Evolutionary conservation across 2,113 vertebrate genomes (phyloP).

Genomic region (Bujurquina vittata): DNA sequence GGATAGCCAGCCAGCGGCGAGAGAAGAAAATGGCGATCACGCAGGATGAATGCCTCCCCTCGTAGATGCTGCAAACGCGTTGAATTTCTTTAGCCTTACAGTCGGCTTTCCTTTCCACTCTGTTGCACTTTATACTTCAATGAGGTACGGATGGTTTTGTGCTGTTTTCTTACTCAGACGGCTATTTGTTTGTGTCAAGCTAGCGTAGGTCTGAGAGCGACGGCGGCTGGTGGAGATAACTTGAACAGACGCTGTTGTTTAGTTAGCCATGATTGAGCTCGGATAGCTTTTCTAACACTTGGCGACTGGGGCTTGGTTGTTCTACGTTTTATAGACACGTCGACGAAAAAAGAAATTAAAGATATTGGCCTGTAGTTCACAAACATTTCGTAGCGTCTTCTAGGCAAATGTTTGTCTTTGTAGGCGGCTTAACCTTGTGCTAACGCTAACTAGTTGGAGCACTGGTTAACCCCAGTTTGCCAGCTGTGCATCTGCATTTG

Average conservation of each 20-base stretch:
- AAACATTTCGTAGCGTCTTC: background rate
- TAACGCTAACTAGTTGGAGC: constrained; percentile 38
- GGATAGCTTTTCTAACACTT: constrained; percentile 2
- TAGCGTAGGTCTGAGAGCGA: constrained; percentile 25
- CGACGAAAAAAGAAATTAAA: background rate
- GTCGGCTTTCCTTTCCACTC: constrained; percentile 82
- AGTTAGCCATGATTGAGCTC: constrained; percentile 40
- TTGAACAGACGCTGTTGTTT: constrained; percentile 67
- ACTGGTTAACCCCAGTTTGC: constrained; percentile 34
- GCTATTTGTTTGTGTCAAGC: constrained; percentile 15
- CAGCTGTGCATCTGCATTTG: background rate
- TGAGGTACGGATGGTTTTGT: constrained; percentile 79
- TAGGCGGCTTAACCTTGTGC: constrained; percentile 40
- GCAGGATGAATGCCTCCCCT: constrained; percentile 85
- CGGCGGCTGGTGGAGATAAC: constrained; percentile 39
- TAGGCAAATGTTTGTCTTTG: background rate
- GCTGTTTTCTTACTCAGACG: background rate
- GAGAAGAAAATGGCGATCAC: constrained; percentile 90
- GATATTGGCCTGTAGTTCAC: background rate
- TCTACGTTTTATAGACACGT: background rate
- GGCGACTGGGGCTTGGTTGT: background rate
- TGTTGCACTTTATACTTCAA: constrained; percentile 92
- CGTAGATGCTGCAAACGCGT: constrained; percentile 85
- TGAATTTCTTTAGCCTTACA: constrained; percentile 84
- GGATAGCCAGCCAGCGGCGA: constrained; percentile 71